Conservation (phyloP, 2,113 vertebrate species). For the Delphinapterus leucas region DNA sequence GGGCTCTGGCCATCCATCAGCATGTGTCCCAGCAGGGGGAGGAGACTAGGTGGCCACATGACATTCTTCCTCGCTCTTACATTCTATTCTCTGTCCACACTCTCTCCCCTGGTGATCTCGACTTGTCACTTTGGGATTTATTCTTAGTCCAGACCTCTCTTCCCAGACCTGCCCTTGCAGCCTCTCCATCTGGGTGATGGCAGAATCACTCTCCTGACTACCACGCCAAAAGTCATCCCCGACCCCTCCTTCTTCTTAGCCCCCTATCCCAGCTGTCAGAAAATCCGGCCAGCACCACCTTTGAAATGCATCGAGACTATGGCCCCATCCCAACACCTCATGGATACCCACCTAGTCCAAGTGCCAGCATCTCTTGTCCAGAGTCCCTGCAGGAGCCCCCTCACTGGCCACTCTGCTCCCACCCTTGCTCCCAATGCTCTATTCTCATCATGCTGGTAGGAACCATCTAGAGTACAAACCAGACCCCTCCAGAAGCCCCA, state of each 20-base stretch:
- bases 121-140: no score
- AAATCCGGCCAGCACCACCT: not conserved
- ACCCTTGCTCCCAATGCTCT: not conserved
- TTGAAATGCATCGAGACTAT: not conserved
- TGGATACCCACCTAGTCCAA: not conserved
- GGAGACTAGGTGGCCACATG: accelerated
- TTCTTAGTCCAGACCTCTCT: not conserved
- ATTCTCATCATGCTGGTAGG: not conserved
- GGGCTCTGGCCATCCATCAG: not conserved
- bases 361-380: not conserved
- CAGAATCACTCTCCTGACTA: not conserved
- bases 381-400: not conserved
- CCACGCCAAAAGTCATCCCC: not conserved
- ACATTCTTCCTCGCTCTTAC: not conserved
- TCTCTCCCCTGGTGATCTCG: no score
- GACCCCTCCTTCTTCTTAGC: not conserved
- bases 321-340: not conserved
- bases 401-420: not conserved
- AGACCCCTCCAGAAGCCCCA: not conserved
- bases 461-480: not conserved
- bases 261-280: no score
- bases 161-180: not conserved
- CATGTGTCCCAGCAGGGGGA: accelerated
- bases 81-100: accelerated
- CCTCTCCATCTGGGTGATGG: accelerated